These are phyloP conservation scores for Misgurnus mizolepis DNA, from an alignment of 2,113 vertebrate species.

Conservation along the genomic window DNA sequence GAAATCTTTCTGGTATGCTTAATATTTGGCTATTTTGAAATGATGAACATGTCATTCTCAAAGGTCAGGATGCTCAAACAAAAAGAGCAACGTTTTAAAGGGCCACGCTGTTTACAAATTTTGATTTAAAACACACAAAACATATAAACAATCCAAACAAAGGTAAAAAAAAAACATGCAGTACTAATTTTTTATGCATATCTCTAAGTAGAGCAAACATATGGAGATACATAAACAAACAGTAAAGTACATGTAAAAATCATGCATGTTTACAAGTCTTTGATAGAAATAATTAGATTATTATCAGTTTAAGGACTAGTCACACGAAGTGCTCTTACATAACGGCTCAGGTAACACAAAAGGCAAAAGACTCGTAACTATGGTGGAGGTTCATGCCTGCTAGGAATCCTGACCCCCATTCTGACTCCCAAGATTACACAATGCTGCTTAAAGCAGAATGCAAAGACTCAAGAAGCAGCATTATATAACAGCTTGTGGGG, in stretches of 20 bases:
- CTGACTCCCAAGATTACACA: conserved; percentile 63
- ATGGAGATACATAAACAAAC: neutral
- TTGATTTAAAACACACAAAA: no score
- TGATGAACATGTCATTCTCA: no score
- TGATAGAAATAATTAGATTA: conserved; percentile 1
- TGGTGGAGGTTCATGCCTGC: conserved; percentile 62
- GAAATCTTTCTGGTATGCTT: no score
- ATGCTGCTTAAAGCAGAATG: conserved; percentile 55
- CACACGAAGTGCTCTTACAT: conserved; percentile 9
- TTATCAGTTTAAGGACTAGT: conserved; percentile 12
- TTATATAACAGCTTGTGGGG: conserved; percentile 69
- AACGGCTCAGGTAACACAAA: neutral
- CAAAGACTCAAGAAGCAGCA: conserved; percentile 64
- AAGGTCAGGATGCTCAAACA: no score
- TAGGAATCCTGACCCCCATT: conserved; percentile 49
- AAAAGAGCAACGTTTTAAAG: no score
- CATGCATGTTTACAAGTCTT: conserved; percentile 16
- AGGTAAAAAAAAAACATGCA: neutral
- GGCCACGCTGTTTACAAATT: no score
- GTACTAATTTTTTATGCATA: neutral
- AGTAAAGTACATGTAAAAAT: neutral
- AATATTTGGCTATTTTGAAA: no score
- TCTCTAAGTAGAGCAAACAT: neutral
- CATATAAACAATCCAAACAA: no score
- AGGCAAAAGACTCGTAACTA: neutral